Evolutionary conservation across 2,113 vertebrate genomes (phyloP), one percentile per base, ranked within the genome.

Genomic region (Heterotis niloticus): DNA sequence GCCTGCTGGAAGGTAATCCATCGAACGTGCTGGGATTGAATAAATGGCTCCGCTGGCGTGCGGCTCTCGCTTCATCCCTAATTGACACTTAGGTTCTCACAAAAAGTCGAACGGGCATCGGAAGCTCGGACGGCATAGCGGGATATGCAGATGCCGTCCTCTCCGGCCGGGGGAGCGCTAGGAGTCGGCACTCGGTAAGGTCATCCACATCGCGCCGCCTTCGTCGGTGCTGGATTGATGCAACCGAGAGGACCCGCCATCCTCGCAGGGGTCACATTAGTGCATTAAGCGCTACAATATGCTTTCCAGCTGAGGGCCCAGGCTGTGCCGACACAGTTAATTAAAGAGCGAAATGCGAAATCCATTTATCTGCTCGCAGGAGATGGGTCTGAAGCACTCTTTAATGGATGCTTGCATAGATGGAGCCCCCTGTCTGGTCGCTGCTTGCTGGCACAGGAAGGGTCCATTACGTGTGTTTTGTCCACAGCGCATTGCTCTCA

Each of bases 331-430:
- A 64, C 18, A 17, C 7, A n/a, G 26, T 71, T 70, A 78, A 78
- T 78, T 78, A 78, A 66, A 60, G 65, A 71, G 77, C 56, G 57
- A 26, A 62, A 78, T 29, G 77, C 23, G 28, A 71, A 78, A 62
- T 62, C 54, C 77, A 71, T 78, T 78, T 62, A 62, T 71, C 66
- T 59, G 67, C 52, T 78, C 34, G 18, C 20, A 34, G 20, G 67
- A 78, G 56, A 71, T 62, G 77, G 57, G 56, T 20, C 29, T 60
- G 67, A 17, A 56, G 66, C 44, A 24, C 18, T 24, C 10, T 26
- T 78, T 70, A 78, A 70, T 78, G 77, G 52, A 57, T 24, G 28
- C 44, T 59, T 9, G 10, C 52, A 52, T 26, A 57, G 67, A 10
- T 23, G 77, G 52, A 13, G 66, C 52, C 66, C 66, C 34, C 34